phyloP scores from a whole-genome alignment of 2,888 invertebrate genomes.

The Agrochola lychnidis region DNA sequence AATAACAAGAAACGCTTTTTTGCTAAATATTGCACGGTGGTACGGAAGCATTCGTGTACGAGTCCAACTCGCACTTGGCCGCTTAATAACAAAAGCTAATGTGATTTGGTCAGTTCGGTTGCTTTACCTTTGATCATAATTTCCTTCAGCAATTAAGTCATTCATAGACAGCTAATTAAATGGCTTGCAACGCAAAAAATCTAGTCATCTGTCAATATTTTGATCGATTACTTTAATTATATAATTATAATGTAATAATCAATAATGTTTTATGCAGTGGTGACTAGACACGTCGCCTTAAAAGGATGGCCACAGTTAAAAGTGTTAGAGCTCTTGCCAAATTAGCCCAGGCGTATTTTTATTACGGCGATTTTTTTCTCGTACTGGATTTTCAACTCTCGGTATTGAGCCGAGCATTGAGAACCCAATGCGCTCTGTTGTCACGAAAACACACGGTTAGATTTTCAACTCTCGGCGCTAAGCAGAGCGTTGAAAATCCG shows the following conservation, averaged over 20 bases:
- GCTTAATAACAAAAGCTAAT: background rate
- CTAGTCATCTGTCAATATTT: conserved; percentile 21
- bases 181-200: background rate
- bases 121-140: background rate
- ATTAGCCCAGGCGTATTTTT: background rate
- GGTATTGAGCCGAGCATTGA: background rate
- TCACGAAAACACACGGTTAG: background rate
- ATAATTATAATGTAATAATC: background rate
- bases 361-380: background rate
- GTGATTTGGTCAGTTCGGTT: background rate
- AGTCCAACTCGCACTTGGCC: no score
- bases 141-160: background rate
- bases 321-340: background rate
- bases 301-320: background rate
- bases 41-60: no score
- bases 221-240: conserved; percentile 31
- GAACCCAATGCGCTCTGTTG: background rate
- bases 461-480: background rate
- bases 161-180: conserved; percentile 10
- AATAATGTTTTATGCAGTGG: background rate
- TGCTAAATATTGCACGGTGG: no score
- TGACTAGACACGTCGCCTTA: background rate
- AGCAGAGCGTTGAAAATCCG: background rate
- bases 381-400: background rate
- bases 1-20: no score